Percentiles rank a stretch among this genome's conserved stretches.
phyloP scores from a whole-genome alignment of 2,888 invertebrate genomes.

The Cephonodes hylas region DNA sequence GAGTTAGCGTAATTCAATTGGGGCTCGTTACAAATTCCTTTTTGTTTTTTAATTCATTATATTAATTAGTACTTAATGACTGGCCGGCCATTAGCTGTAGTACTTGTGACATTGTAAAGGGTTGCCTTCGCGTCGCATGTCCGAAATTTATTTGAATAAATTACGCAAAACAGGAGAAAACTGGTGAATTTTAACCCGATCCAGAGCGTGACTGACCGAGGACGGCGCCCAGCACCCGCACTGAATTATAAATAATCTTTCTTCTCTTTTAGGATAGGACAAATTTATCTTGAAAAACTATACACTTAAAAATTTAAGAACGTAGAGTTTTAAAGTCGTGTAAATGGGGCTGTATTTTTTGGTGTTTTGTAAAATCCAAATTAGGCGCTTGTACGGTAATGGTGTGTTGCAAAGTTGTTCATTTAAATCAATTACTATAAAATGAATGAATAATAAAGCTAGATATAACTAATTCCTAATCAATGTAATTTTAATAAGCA shows the following conservation, averaged over 20 bases:
- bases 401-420: too few relatives aligned
- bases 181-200: constrained; percentile 72
- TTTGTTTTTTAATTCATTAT: constrained; percentile 8
- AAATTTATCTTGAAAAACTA: constrained; percentile 1
- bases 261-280: not conserved
- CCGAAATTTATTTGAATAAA: constrained; percentile 76
- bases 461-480: too few relatives aligned
- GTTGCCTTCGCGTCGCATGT: constrained; percentile 49
- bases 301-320: not conserved
- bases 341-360: too few relatives aligned
- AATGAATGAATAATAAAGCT: too few relatives aligned
- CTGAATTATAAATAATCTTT: constrained; percentile 24
- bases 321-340: not conserved
- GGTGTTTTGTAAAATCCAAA: too few relatives aligned
- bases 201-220: constrained; percentile 45
- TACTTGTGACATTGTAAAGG: not conserved
- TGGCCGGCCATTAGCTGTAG: not conserved
- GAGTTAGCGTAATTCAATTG: constrained; percentile 5
- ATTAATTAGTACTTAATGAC: constrained; percentile 8
- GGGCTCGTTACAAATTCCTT: constrained; percentile 3
- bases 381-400: too few relatives aligned
- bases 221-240: constrained; percentile 19
- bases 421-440: too few relatives aligned
- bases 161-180: constrained; percentile 55
- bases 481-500: too few relatives aligned